Base-by-base conservation (phyloP, 2,888 invertebrate genomes). In the Yponomeuta plumbellus region DNA sequence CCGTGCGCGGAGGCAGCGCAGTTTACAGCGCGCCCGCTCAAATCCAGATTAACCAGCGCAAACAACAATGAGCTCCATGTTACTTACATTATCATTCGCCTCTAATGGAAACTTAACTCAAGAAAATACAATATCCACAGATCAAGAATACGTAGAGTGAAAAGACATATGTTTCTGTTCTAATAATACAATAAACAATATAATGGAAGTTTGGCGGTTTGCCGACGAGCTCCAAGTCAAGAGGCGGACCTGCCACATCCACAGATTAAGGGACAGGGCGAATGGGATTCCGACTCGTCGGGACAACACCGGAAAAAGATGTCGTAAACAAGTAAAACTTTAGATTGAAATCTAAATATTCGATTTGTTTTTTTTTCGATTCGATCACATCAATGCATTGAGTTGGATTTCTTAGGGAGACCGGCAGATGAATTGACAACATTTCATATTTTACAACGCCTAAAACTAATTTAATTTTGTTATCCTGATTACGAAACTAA, bases 31-130 rank as follows among this genome's bases (percentile, higher is more conserved):
- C 13, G 62, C 11, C 11, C 65, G 39, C 65, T 57, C 34, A 65
- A 61, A 67, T 65, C 65, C 62, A 65, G 67, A 65, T 67, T 65
- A 65, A 21, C 57, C 62, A 57, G 57, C 52, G 21, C 65, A 65
- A 57, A 65, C 26, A 56, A 65, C 26, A 52, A 62, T 34, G 39
- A 22, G 40, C 40, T 39, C 63, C 52, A 44, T 56, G 20, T 65
- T 56, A 65, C 57, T 23, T 56, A n/a, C 57, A n/a, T 26, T 65
- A 56, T 64, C 21, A 39, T 44, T 39, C 40, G 20, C n/a, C 44
- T 64, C 39, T 64, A 64, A 40, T 64, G n/a, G 21, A 40, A 40
- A n/a, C 13, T 63, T 34, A 63, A 61, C 61, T 23, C 13, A 23
- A 62, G 21, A 26, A 34, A 26, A 34, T 62, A 62, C 13, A 17